These are phyloP conservation scores for Pollachius pollachius DNA, from an alignment of 2,113 vertebrate species.

Conservation along the genomic window DNA sequence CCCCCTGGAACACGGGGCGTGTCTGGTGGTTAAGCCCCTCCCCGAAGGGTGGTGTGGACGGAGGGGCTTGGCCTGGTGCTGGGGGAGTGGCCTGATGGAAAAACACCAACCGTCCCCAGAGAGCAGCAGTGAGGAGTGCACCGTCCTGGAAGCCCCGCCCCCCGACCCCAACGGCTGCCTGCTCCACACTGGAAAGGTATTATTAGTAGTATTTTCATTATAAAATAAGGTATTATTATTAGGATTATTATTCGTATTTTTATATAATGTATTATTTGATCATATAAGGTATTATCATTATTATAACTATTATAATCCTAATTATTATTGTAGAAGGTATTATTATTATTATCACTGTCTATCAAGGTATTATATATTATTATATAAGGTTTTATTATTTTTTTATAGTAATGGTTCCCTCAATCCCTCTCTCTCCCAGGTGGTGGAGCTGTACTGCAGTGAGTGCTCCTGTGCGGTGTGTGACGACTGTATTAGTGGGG, in stretches of 20 bases:
- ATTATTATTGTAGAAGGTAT: too few relatives aligned
- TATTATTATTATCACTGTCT: too few relatives aligned
- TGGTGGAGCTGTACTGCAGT: conserved; percentile 88
- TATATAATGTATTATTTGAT: too few relatives aligned
- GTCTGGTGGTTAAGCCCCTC: too few relatives aligned
- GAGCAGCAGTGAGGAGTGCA: conserved; percentile 73
- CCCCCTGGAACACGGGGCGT: too few relatives aligned
- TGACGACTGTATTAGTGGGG: conserved; percentile 83
- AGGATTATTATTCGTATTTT: too few relatives aligned
- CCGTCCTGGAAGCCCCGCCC: conserved; percentile 68
- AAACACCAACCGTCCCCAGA: conserved; percentile 67
- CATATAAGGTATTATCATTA: too few relatives aligned
- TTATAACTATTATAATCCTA: too few relatives aligned
- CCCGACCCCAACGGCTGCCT: conserved; percentile 51
- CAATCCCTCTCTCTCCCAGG: conserved; percentile 60
- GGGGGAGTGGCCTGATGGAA: conserved; percentile 62
- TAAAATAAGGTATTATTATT: too few relatives aligned
- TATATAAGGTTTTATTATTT: too few relatives aligned
- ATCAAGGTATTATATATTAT: too few relatives aligned
- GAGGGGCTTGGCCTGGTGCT: neutral
- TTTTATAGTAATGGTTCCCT: neutral
- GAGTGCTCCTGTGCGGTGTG: conserved; percentile 88
- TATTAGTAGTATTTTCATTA: too few relatives aligned
- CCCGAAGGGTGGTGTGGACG: neutral
- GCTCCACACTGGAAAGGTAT: conserved; percentile 58